Evolutionary conservation across 2,888 invertebrate genomes (phyloP).

Genomic region (Lobophora halterata): DNA sequence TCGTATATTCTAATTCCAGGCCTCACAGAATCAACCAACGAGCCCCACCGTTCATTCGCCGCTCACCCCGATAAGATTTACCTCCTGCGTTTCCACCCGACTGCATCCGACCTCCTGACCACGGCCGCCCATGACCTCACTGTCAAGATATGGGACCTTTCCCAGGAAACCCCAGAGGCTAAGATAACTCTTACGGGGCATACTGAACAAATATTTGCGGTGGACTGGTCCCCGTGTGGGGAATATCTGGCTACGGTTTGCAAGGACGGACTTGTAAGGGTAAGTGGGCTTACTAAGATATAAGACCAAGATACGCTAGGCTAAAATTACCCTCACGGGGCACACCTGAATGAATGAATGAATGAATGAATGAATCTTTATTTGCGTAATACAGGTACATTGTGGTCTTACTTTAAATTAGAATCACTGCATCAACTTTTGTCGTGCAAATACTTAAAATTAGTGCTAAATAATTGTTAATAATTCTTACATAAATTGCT

Average conservation of each 20-base stretch:
- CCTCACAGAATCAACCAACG: conserved; percentile 89
- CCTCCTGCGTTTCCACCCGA: conserved; percentile 91
- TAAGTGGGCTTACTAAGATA: too few species aligned
- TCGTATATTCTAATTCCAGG: conserved; percentile 56
- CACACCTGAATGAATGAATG: too few species aligned
- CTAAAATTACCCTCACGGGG: too few species aligned
- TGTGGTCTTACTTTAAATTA: too few species aligned
- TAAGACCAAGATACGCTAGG: too few species aligned
- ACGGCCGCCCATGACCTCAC: conserved; percentile 95
- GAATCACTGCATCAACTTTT: too few species aligned
- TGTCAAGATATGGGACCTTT: conserved; percentile 92
- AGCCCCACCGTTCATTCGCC: conserved; percentile 82
- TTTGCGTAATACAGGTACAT: too few species aligned
- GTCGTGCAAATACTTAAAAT: too few species aligned
- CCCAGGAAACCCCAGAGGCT: conserved; percentile 50
- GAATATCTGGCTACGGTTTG: conserved; percentile 92
- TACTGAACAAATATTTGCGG: conserved; percentile 93
- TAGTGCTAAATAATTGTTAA: too few species aligned
- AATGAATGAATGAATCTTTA: too few species aligned
- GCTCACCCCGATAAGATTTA: conserved; percentile 96
- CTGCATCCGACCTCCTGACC: conserved; percentile 91
- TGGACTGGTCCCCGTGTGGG: conserved; percentile 97
- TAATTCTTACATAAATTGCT: too few species aligned
- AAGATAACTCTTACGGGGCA: conserved; percentile 85
- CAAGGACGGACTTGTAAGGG: conserved; percentile 90